These are phyloP conservation scores for Eristalis intricaria DNA, from an alignment of 2,888 invertebrate genomes.

Conservation along the genomic window DNA sequence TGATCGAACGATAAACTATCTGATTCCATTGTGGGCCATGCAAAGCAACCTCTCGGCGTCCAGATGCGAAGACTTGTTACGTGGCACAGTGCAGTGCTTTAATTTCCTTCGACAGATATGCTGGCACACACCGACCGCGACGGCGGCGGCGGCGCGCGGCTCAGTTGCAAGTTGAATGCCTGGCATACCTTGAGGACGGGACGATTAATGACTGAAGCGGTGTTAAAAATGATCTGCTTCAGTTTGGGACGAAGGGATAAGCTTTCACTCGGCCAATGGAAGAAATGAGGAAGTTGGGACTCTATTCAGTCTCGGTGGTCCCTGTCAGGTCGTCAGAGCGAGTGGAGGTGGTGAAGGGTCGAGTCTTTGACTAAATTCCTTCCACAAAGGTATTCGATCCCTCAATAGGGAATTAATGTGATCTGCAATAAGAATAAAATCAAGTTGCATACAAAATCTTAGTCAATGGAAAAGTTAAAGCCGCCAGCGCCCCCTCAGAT, in stretches of 20 bases:
- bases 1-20: slow-evolving; percentile 69
- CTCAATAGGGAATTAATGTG: too few relatives aligned
- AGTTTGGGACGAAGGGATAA: neutral
- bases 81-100: slow-evolving; percentile 41
- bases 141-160: neutral
- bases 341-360: too few relatives aligned
- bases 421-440: too few relatives aligned
- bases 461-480: too few relatives aligned
- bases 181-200: neutral
- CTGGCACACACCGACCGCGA: neutral
- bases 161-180: neutral
- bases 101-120: slow-evolving; percentile 19
- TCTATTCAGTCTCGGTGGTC: neutral
- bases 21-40: slow-evolving; percentile 69
- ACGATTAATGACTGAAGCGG: neutral
- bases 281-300: neutral
- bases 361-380: too few relatives aligned
- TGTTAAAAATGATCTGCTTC: neutral
- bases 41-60: slow-evolving; percentile 52
- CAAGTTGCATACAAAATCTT: too few relatives aligned
- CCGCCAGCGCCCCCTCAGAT: too few relatives aligned
- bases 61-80: slow-evolving; percentile 63
- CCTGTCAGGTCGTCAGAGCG: too few relatives aligned
- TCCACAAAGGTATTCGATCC: too few relatives aligned
- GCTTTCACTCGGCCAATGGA: neutral